Percentiles rank a stretch among this genome's conserved stretches.
Evolutionary conservation across 1,140 invertebrate species (phyloP).

Genomic region (Drosophila punjabiensis): DNA sequence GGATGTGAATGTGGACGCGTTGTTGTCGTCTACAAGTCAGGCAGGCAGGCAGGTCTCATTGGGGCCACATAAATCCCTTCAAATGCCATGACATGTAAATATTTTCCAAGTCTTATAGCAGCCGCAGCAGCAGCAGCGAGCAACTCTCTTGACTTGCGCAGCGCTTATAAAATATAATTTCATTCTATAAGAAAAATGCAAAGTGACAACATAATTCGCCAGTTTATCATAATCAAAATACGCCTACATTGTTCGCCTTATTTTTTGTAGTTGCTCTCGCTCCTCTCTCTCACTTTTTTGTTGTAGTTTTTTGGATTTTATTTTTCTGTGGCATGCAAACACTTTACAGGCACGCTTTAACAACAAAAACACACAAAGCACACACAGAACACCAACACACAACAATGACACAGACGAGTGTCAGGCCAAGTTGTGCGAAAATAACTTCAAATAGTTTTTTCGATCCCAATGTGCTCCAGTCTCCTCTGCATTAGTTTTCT

Average conservation of each 20-base stretch:
- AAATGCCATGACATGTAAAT: conserved; percentile 78
- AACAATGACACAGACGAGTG: conserved; percentile 80
- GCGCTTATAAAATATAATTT: conserved; percentile 80
- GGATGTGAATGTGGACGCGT: conserved; percentile 47
- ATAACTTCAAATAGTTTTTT: conserved; percentile 79
- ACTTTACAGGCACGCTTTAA: conserved; percentile 68
- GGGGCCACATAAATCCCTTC: conserved; percentile 78
- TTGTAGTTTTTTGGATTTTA: background rate
- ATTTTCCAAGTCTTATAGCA: conserved; percentile 63
- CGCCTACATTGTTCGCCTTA: conserved; percentile 74
- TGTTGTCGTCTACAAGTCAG: conserved; percentile 41
- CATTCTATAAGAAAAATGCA: conserved; percentile 84
- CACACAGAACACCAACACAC: conserved; percentile 47
- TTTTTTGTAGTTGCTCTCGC: conserved; percentile 39
- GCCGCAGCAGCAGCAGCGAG: conserved; percentile 32
- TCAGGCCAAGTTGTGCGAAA: conserved; percentile 75
- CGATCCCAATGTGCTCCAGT: conserved; percentile 15
- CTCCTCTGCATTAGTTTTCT: conserved; percentile 20
- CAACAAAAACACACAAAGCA: conserved; percentile 17
- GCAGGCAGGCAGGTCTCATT: conserved; percentile 46
- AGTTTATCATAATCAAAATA: conserved; percentile 85
- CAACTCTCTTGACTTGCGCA: conserved; percentile 46
- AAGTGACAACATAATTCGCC: conserved; percentile 85
- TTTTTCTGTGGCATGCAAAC: conserved; percentile 53
- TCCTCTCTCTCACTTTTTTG: background rate